These are phyloP conservation scores for Rugalucina vietnamica DNA, from an alignment of 2,888 invertebrate species.

Conservation along the genomic window DNA sequence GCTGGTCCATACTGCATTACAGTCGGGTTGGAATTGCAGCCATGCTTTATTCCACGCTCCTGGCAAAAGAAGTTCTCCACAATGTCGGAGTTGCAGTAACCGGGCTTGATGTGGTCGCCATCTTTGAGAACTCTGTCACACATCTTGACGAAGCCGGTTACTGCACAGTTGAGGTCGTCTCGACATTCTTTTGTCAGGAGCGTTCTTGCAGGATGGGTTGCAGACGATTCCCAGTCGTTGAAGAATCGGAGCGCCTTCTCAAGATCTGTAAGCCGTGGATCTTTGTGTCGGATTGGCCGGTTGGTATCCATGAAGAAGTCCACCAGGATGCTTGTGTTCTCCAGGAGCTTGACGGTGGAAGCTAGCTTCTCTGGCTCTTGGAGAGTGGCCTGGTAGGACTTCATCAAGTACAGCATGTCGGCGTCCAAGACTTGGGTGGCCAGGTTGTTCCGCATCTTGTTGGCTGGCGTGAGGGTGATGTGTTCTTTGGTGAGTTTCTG, in stretches of 20 bases:
- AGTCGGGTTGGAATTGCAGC: constrained; percentile 55
- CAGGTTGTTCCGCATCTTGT: constrained; percentile 50
- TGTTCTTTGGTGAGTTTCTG: constrained; percentile 46
- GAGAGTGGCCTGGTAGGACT: constrained; percentile 37
- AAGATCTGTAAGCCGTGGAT: constrained; percentile 5
- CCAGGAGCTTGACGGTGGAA: constrained; percentile 34
- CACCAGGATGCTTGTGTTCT: constrained; percentile 37
- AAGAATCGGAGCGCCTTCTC: constrained; percentile 22
- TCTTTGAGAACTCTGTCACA: constrained; percentile 29
- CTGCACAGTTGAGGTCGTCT: constrained; percentile 52
- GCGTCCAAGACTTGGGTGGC: constrained; percentile 45
- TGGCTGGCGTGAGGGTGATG: constrained; percentile 36
- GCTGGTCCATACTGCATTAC: constrained; percentile 56
- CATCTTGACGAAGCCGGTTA: constrained; percentile 45
- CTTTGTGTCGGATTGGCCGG: constrained; percentile 22
- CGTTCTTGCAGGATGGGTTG: not conserved
- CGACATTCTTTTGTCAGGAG: constrained; percentile 38
- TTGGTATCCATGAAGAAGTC: constrained; percentile 46
- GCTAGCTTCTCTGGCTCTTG: constrained; percentile 36
- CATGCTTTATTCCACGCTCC: constrained; percentile 57
- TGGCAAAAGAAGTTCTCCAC: constrained; percentile 52
- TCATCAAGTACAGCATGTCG: constrained; percentile 56
- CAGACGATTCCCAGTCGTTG: constrained; percentile 33
- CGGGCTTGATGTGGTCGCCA: constrained; percentile 49
- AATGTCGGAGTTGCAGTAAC: constrained; percentile 48